Percentiles rank a stretch among this genome's conserved stretches.
phyloP scores from a whole-genome alignment of 2,797 vertebrate species.

The Ispidina picta region DNA sequence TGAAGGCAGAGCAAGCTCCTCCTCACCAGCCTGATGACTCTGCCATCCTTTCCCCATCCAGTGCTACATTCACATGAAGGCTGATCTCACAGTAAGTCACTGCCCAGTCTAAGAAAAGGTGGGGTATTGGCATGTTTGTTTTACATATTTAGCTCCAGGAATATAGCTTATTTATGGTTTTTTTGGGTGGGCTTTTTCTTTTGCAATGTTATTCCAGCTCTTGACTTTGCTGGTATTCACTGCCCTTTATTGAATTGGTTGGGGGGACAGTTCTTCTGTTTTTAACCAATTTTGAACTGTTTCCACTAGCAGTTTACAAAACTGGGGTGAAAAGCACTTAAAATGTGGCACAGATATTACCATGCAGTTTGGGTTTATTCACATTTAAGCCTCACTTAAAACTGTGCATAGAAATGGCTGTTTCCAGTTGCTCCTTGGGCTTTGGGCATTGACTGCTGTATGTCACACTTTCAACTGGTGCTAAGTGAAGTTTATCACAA shows the following conservation, averaged over 20 bases:
- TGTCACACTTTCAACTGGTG: neutral
- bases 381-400: neutral
- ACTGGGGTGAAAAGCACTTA: neutral
- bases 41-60: neutral
- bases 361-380: neutral
- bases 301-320: neutral
- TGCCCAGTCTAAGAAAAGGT: neutral
- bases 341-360: neutral
- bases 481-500: neutral
- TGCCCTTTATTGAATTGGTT: neutral
- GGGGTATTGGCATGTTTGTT: neutral
- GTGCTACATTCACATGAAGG: rapidly evolving
- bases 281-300: neutral
- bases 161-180: neutral
- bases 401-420: neutral
- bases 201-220: neutral
- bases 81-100: neutral
- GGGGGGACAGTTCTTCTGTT: neutral
- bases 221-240: neutral
- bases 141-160: neutral
- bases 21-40: rapidly evolving
- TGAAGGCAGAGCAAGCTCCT: neutral
- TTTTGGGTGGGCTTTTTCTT: too few species aligned
- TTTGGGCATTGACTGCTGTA: neutral
- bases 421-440: neutral